Conservation (phyloP, 37 sponge, comb jelly and placozoan species). For the Hormiphora californensis region DNA sequence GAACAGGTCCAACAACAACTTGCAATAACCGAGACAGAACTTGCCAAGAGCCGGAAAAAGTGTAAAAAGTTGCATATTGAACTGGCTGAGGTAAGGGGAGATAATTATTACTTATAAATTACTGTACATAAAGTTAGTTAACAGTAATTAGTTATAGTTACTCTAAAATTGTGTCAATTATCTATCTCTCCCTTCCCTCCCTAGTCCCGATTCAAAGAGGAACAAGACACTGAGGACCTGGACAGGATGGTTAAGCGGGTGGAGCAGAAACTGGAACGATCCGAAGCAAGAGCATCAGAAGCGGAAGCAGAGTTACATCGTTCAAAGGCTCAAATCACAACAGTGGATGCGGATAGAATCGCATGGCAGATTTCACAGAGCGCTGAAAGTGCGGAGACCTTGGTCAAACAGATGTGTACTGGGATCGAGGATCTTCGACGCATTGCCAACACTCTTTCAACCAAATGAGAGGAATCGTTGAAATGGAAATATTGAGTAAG, state of each 20-base stretch:
- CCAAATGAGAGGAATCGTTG: too few relatives aligned
- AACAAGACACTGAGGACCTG: constrained; percentile 49
- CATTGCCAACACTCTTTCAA: constrained; percentile 5
- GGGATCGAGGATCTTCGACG: constrained; percentile 5
- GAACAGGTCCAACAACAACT: constrained; percentile 28
- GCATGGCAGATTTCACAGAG: constrained; percentile 23
- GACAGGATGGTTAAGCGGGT: constrained; percentile 51
- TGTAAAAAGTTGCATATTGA: constrained; percentile 27
- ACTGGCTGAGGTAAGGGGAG: constrained; percentile 11
- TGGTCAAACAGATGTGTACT: constrained; percentile 42
- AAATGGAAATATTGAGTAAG: too few relatives aligned
- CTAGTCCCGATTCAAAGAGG: constrained; percentile 42
- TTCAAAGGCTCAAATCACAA: neutral
- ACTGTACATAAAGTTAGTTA: too few relatives aligned
- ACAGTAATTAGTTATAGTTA: too few relatives aligned
- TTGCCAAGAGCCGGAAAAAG: constrained; percentile 17
- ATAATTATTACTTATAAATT: too few relatives aligned
- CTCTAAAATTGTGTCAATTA: too few relatives aligned
- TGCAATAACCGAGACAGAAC: neutral
- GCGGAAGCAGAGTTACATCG: constrained; percentile 6
- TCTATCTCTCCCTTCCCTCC: too few relatives aligned
- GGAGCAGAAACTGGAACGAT: constrained; percentile 19
- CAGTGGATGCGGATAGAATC: constrained; percentile 20
- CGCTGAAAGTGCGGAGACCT: constrained; percentile 4
- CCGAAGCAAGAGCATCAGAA: constrained; percentile 30